Base-by-base conservation (phyloP, 2,797 vertebrate genomes). In the Neostethus bicornis region DNA sequence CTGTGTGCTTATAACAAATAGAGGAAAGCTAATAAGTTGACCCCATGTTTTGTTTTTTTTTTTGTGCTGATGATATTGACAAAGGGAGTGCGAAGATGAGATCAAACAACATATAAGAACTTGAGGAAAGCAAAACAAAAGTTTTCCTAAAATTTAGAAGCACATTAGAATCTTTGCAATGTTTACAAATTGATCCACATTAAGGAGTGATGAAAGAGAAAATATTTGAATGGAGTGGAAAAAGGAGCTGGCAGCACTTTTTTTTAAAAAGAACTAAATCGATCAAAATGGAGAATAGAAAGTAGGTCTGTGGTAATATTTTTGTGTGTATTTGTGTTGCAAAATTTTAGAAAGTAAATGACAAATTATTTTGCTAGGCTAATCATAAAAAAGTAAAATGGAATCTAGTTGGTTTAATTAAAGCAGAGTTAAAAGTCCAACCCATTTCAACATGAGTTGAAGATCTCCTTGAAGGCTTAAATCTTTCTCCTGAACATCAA, bases 361-460 rank as follows among this genome's bases (percentile, higher is more conserved):
- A 12, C 16, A 13, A 45, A 45, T 19, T 9, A 45, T 17, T 2
- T 13, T 34, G 13, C 16, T 35, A 60, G 66, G 23, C 29, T 59
- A 13, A 52, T 45, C 25, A n/a, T 43, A 20, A 8, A 24, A 64
- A 48, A 44, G 54, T 1, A 12, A 62, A 50, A 7, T 0, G 4
- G 2, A 10, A 38, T 7, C 0, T 44, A 20, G 3, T 45, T 53
- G 50, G 7, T 55, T 17, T 28, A 16, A 0, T 42, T 7, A 38
- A 48, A 51, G 7, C 24, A 35, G 48, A 42, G 17, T 1, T 7
- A 31, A 21, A 42, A 31, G 24, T 47, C 42, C 29, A 29, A 60
- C 38, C 37, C 28, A 47, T 23, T 61, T 55, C 51, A 54, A 46
- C 42, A 47, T 23, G 38, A 38, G 32, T 31, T 13, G 14, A 60